These are phyloP conservation scores for Gerris lacustris DNA, from an alignment of 2,888 invertebrate genomes.

Conservation along the genomic window DNA sequence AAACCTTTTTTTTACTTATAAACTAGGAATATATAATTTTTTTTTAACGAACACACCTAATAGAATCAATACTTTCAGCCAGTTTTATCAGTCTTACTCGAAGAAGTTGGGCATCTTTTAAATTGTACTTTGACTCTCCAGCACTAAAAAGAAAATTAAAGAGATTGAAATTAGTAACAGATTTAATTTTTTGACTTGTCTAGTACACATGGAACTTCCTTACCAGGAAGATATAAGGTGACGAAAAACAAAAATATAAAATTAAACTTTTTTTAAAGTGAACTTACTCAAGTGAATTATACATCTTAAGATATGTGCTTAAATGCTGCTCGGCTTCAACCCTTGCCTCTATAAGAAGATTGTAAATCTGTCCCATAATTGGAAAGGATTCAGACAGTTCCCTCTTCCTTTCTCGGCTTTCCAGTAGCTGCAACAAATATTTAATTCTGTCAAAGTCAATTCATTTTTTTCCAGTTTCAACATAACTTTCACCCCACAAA, in stretches of 20 bases:
- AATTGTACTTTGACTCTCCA: constrained; percentile 80
- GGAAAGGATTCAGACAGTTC: constrained; percentile 70
- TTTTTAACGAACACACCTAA: constrained; percentile 33
- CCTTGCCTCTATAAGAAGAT: constrained; percentile 62
- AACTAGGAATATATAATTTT: no score
- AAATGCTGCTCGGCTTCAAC: constrained; percentile 51
- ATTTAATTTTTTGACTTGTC: no score
- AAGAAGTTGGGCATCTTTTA: constrained; percentile 71
- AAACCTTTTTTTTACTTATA: no score
- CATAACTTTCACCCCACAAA: no score
- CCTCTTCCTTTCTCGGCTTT: constrained; percentile 63
- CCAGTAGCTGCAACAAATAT: constrained; percentile 49
- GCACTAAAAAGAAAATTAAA: constrained; percentile 41
- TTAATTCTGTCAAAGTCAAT: background rate
- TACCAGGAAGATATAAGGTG: no score
- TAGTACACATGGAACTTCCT: no score
- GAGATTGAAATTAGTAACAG: background rate
- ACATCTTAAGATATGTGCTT: constrained; percentile 48
- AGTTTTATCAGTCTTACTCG: constrained; percentile 71
- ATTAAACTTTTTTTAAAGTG: background rate
- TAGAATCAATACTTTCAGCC: constrained; percentile 73
- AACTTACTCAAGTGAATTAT: constrained; percentile 44
- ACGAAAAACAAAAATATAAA: no score
- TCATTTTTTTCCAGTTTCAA: no score
- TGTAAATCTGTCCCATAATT: constrained; percentile 66